phyloP scores from a whole-genome alignment of 2,888 invertebrate genomes.

The Apamea monoglypha region DNA sequence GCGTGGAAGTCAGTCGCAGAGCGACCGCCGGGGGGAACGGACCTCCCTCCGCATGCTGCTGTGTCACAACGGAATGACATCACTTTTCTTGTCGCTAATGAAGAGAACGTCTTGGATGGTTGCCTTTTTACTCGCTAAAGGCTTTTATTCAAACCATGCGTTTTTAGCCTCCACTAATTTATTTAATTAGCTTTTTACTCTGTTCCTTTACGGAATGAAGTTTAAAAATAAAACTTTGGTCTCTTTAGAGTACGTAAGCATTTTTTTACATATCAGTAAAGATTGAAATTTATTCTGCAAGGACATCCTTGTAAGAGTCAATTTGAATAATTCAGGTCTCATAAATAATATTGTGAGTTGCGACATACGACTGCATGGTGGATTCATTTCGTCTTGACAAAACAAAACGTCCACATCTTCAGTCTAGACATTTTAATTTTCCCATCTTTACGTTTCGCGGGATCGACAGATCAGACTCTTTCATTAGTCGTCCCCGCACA shows the following conservation, averaged over 20 bases:
- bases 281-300: constrained; percentile 67
- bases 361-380: constrained; percentile 67
- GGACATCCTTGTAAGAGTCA: constrained; percentile 62
- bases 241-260: constrained; percentile 51
- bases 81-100: constrained; percentile 90
- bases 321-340: constrained; percentile 75
- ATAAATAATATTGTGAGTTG: constrained; percentile 70
- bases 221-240: constrained; percentile 52
- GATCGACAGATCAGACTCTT: constrained; percentile 85
- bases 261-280: constrained; percentile 50
- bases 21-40: constrained; percentile 85
- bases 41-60: constrained; percentile 84
- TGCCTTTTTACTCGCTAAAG: constrained; percentile 80
- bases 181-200: constrained; percentile 75
- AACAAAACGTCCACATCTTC: constrained; percentile 80
- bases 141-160: constrained; percentile 76
- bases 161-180: constrained; percentile 73
- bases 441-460: constrained; percentile 84
- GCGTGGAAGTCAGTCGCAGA: constrained; percentile 87
- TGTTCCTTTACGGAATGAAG: constrained; percentile 37
- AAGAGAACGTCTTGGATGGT: constrained; percentile 87
- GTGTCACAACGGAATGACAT: constrained; percentile 89
- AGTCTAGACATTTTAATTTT: constrained; percentile 90
- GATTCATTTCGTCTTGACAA: constrained; percentile 74
- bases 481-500: constrained; percentile 83